phyloP scores from a whole-genome alignment of 2,888 invertebrate genomes.

The Cyaniris semiargus region DNA sequence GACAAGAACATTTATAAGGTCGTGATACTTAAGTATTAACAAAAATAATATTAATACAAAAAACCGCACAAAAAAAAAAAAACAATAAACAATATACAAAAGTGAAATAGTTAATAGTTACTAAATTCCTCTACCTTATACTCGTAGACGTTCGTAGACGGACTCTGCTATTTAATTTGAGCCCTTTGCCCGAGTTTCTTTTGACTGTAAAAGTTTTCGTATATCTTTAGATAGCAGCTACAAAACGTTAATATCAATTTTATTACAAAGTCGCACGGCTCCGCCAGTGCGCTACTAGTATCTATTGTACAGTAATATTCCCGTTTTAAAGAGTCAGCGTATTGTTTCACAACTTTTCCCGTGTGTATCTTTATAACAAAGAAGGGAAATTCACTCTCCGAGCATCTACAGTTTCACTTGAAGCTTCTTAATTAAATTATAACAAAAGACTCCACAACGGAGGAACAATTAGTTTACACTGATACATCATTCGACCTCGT shows the following conservation, averaged over 20 bases:
- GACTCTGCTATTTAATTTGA: constrained; percentile 12
- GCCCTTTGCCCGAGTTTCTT: constrained; percentile 6
- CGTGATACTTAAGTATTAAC: no score
- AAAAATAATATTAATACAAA: no score
- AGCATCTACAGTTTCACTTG: constrained; percentile 28
- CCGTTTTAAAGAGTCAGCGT: constrained; percentile 30
- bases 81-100: neutral
- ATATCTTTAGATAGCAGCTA: neutral
- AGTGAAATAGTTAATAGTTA: neutral
- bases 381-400: constrained; percentile 48
- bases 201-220: constrained; percentile 12
- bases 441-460: constrained; percentile 4
- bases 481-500: constrained; percentile 1
- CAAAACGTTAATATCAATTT: constrained; percentile 18
- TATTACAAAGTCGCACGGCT: constrained; percentile 21
- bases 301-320: constrained; percentile 14
- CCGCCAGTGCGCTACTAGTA: constrained; percentile 14
- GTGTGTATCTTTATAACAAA: constrained; percentile 55
- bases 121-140: constrained; percentile 1
- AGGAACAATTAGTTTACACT: constrained; percentile 13
- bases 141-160: neutral
- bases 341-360: constrained; percentile 46
- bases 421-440: constrained; percentile 30
- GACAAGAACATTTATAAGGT: no score
- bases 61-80: neutral